Evolutionary conservation across 1,140 invertebrate genomes (phyloP).

Genomic region (Phenacoccus solenopsis): DNA sequence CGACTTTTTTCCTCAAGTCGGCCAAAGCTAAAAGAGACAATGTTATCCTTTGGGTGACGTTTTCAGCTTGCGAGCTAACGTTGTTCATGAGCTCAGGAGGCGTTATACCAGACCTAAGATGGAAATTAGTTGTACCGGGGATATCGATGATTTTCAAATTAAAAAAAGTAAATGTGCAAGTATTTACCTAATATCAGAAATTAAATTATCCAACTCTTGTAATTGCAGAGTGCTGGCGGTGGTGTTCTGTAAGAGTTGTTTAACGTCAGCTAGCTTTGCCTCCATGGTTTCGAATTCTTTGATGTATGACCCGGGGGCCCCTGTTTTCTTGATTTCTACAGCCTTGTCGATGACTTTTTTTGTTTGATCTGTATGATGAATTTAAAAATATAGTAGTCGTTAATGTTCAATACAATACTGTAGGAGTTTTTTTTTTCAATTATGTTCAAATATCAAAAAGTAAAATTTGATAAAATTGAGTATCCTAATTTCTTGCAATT

Average conservation of each 20-base stretch:
- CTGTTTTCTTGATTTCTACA: slow-evolving; percentile 81
- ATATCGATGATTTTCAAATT: too few relatives aligned
- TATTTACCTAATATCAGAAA: slow-evolving; percentile 41
- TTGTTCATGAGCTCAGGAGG: slow-evolving; percentile 43
- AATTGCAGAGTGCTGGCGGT: slow-evolving; percentile 57
- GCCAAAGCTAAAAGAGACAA: slow-evolving; percentile 62
- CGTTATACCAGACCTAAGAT: slow-evolving; percentile 22
- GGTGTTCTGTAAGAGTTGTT: slow-evolving; percentile 57
- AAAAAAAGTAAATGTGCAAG: background rate
- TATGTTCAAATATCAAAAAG: too few relatives aligned
- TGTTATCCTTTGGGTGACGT: slow-evolving; percentile 62
- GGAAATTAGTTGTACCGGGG: too few relatives aligned
- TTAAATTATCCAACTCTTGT: slow-evolving; percentile 43
- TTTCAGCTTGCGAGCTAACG: slow-evolving; percentile 51
- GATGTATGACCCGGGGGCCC: slow-evolving; percentile 86
- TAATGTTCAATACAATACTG: too few relatives aligned
- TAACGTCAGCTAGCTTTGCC: slow-evolving; percentile 63
- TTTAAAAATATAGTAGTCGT: too few relatives aligned
- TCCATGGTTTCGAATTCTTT: slow-evolving; percentile 86
- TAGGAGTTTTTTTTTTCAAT: too few relatives aligned
- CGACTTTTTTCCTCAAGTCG: slow-evolving; percentile 55
- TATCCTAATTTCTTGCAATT: too few relatives aligned
- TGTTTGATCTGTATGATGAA: slow-evolving; percentile 44
- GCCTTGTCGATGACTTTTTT: slow-evolving; percentile 63
- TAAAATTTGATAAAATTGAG: too few relatives aligned